Base-by-base conservation (phyloP, 2,113 vertebrate species). In the Spea multiplicata region DNA sequence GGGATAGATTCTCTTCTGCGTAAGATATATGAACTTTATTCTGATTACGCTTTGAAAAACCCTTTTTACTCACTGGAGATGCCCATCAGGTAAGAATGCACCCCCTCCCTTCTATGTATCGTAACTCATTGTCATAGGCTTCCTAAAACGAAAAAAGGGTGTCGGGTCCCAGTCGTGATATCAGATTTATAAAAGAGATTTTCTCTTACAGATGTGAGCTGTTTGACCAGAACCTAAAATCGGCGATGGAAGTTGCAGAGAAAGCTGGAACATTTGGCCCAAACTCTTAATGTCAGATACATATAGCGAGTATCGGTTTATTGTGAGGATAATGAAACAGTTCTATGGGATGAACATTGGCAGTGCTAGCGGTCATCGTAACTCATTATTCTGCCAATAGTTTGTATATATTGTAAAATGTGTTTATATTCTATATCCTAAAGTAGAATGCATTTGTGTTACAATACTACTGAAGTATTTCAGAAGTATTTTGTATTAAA, bases 31-130 rank as follows among this genome's bases (percentile, higher is more conserved):
- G 97, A 99, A 87, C 96, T 99, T 76, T 99, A 99, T 83, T 98
- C 97, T 0, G 97, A 99, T 87, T 99, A 92, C 9, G 97, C 97
- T 7, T 91, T 99, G 71, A 99, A 99, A 89, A 99, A 99, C 82
- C 97, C 97, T 0, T 99, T 99, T 86, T 99, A 99, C 80, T 99
- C 97, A 4, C 84, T 99, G 86, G 97, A 99, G 88, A 99, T 99
- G 97, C 97, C 97, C 0, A 99, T 99, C 89, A 95, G 97, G 97
- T 99, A 90, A 82, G 84, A 73, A 45, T 44, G 62, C 44, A 47
- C 12, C 12, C 47, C 5, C 10, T 3, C 10, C 3, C 3, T 66
- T 66, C 8, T 44, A 10, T 45, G 17, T 6, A 64, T 64, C 3
- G 9, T 52, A 10, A 52, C 6, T 52, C 9, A 10, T 30, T 30